phyloP scores from a whole-genome alignment of 1,140 invertebrate genomes.

The Drosophila parvula region DNA sequence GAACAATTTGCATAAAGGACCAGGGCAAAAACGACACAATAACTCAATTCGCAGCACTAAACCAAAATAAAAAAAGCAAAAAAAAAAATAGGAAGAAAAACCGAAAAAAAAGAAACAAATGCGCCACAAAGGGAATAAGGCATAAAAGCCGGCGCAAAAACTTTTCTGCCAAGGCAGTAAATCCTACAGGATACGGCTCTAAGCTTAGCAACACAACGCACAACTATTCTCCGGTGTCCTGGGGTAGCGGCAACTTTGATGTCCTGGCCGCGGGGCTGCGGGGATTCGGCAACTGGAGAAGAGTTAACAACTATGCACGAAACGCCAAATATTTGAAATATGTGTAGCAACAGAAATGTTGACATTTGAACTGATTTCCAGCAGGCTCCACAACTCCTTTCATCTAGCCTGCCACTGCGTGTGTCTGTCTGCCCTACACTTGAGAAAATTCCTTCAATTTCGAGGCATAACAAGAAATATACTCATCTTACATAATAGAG shows the following conservation, averaged over 20 bases:
- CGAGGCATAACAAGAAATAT: no score
- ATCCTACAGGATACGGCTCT: constrained; percentile 54
- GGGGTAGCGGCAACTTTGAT: constrained; percentile 58
- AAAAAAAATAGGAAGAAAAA: constrained; percentile 17
- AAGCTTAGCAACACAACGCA: constrained; percentile 51
- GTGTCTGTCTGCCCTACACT: constrained; percentile 4
- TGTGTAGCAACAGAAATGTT: constrained; percentile 60
- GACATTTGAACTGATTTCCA: constrained; percentile 50
- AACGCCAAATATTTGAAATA: constrained; percentile 75
- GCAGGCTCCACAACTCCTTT: constrained; percentile 6
- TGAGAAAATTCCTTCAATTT: not conserved
- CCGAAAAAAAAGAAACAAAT: constrained; percentile 34
- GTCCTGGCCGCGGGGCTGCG: constrained; percentile 35
- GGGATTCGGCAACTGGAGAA: constrained; percentile 23
- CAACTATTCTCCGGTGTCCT: constrained; percentile 70
- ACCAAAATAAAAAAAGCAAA: constrained; percentile 36
- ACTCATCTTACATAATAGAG: no score
- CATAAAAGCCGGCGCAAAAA: constrained; percentile 60
- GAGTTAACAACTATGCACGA: constrained; percentile 55
- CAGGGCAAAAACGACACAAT: constrained; percentile 59
- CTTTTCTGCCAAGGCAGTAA: constrained; percentile 51
- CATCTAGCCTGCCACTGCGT: constrained; percentile 10
- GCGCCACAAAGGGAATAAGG: constrained; percentile 63
- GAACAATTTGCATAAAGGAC: constrained; percentile 67
- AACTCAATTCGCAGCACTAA: constrained; percentile 67